phyloP scores from a whole-genome alignment of 1,140 invertebrate genomes.

The Procambarus virginalis region DNA sequence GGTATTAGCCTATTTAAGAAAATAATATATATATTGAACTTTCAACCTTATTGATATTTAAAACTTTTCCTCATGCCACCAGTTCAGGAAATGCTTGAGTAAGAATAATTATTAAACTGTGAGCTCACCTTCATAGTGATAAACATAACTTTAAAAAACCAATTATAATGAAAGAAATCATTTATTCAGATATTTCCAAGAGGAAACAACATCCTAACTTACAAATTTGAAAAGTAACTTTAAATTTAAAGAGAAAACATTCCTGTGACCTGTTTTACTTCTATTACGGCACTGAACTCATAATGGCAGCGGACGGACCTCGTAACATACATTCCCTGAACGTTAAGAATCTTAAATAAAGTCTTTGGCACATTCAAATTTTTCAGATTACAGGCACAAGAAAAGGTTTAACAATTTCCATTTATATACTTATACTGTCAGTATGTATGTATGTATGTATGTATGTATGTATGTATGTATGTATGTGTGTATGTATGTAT shows the following conservation, averaged over 20 bases:
- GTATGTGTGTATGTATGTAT: too few relatives aligned
- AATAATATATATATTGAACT: too few relatives aligned
- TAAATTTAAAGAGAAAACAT: background rate
- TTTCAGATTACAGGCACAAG: background rate
- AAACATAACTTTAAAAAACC: background rate
- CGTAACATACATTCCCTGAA: background rate
- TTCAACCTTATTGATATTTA: background rate
- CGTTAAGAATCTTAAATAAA: background rate
- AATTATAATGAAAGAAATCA: too few relatives aligned
- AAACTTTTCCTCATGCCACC: background rate
- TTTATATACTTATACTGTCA: too few relatives aligned
- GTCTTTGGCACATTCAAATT: constrained; percentile 6
- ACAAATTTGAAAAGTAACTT: background rate
- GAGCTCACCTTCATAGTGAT: background rate
- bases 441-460: too few relatives aligned
- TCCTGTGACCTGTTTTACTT: background rate
- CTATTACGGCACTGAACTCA: background rate
- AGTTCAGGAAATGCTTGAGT: background rate
- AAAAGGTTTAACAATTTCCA: background rate
- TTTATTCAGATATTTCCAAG: too few relatives aligned
- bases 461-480: too few relatives aligned
- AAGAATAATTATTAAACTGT: background rate
- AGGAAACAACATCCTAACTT: background rate
- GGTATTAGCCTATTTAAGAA: background rate
- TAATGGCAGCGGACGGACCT: background rate